phyloP scores from a whole-genome alignment of 2,888 invertebrate genomes.

The Eurytoma californica region DNA sequence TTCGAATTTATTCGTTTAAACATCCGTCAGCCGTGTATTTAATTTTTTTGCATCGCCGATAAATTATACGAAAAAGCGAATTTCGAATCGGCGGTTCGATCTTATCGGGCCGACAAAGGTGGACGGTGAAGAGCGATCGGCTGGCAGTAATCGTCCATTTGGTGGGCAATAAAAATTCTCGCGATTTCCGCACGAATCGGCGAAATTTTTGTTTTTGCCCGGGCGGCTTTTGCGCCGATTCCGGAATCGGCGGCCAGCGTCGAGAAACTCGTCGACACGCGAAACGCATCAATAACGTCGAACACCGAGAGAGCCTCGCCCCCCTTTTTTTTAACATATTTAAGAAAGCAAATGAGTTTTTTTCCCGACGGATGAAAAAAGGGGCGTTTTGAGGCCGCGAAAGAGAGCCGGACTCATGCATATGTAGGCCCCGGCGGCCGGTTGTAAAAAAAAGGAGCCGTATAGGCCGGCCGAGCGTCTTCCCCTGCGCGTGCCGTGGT shows the following conservation, averaged over 20 bases:
- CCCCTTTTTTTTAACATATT: constrained; percentile 3
- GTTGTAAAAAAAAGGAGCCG: too few relatives aligned
- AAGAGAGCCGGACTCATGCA: constrained; percentile 25
- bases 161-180: constrained; percentile 16
- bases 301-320: not conserved
- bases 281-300: constrained; percentile 13
- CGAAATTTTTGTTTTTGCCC: not conserved
- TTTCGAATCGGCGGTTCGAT: not conserved
- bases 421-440: not conserved
- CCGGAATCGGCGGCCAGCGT: not conserved
- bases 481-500: too few relatives aligned
- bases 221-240: not conserved
- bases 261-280: not conserved
- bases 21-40: too few relatives aligned
- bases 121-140: constrained; percentile 9
- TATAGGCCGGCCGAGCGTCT: too few relatives aligned
- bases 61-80: too few relatives aligned
- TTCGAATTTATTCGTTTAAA: too few relatives aligned
- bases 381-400: not conserved
- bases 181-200: constrained; percentile 1
- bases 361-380: not conserved
- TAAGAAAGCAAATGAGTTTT: constrained; percentile 34
- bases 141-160: constrained; percentile 12
- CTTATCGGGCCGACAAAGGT: constrained; percentile 8
- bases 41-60: too few relatives aligned